These are phyloP conservation scores for Anticlea derivata DNA, from an alignment of 2,888 invertebrate genomes.

Conservation along the genomic window DNA sequence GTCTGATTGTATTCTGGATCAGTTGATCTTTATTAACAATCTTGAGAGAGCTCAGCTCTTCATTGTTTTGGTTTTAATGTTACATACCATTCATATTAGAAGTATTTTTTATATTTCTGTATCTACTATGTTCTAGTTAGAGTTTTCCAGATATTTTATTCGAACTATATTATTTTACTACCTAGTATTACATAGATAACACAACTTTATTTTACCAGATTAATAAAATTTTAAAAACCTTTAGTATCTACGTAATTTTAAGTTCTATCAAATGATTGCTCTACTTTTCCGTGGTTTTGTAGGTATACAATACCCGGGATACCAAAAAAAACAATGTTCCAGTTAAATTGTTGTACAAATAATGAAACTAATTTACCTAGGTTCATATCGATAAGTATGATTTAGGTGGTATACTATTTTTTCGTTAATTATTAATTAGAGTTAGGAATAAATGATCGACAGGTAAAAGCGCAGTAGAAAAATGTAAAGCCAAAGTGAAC, in stretches of 20 bases:
- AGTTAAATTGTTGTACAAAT: not conserved
- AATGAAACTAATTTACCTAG: not conserved
- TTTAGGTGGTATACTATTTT: too few relatives aligned
- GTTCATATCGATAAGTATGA: too few relatives aligned
- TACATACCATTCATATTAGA: too few relatives aligned
- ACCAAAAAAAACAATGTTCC: not conserved
- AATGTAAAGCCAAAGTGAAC: slow-evolving; percentile 74
- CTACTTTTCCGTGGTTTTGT: not conserved
- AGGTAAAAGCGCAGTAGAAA: slow-evolving; percentile 70
- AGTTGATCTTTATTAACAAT: not conserved
- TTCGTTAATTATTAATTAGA: slow-evolving; percentile 1
- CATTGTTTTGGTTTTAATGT: too few relatives aligned
- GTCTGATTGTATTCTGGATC: too few relatives aligned
- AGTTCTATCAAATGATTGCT: not conserved
- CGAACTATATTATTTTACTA: not conserved
- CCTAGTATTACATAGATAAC: slow-evolving; percentile 1
- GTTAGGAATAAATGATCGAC: slow-evolving; percentile 57
- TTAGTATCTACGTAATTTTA: not conserved
- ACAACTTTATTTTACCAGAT: slow-evolving; percentile 8
- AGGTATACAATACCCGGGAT: not conserved
- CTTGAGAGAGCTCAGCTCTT: too few relatives aligned
- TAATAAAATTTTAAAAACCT: not conserved
- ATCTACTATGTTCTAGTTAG: not conserved
- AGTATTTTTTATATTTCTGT: too few relatives aligned
- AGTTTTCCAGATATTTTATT: not conserved